phyloP scores from a whole-genome alignment of 1,140 invertebrate species.

The Pseudachorutes palmiensis region DNA sequence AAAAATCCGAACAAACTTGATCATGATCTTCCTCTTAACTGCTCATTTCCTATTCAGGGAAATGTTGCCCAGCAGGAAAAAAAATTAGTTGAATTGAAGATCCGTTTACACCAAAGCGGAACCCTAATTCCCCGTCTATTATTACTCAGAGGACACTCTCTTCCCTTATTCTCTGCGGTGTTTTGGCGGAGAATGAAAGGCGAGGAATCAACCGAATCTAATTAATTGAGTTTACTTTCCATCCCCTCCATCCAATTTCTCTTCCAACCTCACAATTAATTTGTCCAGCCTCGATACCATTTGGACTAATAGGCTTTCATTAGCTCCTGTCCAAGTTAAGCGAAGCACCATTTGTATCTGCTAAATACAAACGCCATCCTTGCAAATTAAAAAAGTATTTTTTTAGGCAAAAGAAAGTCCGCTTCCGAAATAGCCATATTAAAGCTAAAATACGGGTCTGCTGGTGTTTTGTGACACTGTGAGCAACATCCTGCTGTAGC shows the following conservation, averaged over 20 bases:
- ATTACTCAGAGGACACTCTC: too few relatives aligned
- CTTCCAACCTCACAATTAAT: background rate
- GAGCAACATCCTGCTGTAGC: too few relatives aligned
- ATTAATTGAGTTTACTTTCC: constrained; percentile 15
- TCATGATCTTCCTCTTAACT: background rate
- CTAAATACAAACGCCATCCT: too few relatives aligned
- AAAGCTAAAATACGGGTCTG: too few relatives aligned
- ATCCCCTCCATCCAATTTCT: constrained; percentile 6
- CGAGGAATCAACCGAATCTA: background rate
- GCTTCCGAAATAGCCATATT: too few relatives aligned
- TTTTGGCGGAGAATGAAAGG: too few relatives aligned
- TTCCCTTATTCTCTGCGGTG: too few relatives aligned
- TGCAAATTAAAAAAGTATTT: too few relatives aligned
- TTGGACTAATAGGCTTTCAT: background rate
- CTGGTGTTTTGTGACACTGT: too few relatives aligned
- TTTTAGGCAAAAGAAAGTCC: too few relatives aligned
- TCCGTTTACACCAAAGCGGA: background rate
- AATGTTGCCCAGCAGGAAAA: background rate
- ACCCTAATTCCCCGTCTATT: background rate
- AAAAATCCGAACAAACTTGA: background rate
- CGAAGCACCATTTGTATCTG: too few relatives aligned
- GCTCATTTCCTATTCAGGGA: background rate
- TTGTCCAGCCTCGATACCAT: background rate
- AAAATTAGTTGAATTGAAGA: background rate
- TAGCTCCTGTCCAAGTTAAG: background rate